Evolutionary conservation across 2,113 vertebrate genomes (phyloP).

Genomic region (Spea multiplicata): DNA sequence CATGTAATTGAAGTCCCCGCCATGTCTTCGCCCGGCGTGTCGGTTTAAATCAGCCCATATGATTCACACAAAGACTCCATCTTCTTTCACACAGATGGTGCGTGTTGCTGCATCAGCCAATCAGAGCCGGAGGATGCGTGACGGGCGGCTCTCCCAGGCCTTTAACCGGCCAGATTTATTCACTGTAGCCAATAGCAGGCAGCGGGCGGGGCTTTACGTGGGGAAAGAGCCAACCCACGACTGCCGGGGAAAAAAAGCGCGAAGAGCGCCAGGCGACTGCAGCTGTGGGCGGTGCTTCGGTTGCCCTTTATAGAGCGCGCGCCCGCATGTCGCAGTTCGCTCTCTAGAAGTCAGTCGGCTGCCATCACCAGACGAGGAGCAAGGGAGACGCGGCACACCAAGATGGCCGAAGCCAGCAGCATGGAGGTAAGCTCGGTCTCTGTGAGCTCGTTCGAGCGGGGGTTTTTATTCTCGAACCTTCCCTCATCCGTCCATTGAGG

Average conservation of each 20-base stretch:
- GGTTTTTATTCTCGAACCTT: background rate
- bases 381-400: constrained; percentile 46
- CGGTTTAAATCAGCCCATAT: too few species aligned
- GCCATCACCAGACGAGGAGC: background rate
- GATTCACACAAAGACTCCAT: constrained; percentile 12
- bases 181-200: background rate
- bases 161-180: constrained; percentile 15
- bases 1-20: too few species aligned
- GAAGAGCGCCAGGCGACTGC: constrained; percentile 36
- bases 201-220: background rate
- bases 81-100: background rate
- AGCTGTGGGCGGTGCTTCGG: constrained; percentile 1
- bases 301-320: background rate
- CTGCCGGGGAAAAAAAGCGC: background rate
- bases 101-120: background rate
- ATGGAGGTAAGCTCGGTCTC: constrained; percentile 56
- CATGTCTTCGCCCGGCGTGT: too few species aligned
- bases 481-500: too few species aligned
- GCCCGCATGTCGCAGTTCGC: constrained; percentile 39
- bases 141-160: constrained; percentile 5
- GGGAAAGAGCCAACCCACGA: background rate
- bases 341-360: constrained; percentile 2
- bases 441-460: background rate
- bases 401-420: constrained; percentile 64
- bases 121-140: background rate